Percentiles rank a stretch among this genome's conserved stretches.
These are phyloP conservation scores for Lichenostomus cassidix DNA, from an alignment of 2,113 vertebrate species.

Conservation along the genomic window DNA sequence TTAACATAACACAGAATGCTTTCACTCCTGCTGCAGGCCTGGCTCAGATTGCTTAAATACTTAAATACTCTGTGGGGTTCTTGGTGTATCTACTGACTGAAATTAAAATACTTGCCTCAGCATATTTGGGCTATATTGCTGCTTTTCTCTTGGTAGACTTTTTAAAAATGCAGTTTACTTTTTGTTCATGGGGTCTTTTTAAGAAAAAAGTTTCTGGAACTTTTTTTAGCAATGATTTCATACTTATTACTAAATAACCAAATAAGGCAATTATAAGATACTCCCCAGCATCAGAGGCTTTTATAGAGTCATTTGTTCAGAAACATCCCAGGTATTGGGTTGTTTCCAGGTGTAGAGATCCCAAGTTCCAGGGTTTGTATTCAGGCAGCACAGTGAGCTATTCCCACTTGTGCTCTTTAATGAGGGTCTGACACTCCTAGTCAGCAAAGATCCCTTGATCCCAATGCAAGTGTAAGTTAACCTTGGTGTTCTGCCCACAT, in stretches of 20 bases:
- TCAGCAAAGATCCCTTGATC: not conserved
- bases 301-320: not conserved
- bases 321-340: not conserved
- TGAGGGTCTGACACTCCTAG: not conserved
- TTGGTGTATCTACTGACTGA: not conserved
- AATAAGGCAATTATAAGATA: not conserved
- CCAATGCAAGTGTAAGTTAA: not conserved
- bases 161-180: not conserved
- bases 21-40: not conserved
- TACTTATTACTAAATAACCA: slow-evolving; percentile 1
- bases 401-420: not conserved
- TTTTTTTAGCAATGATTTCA: not conserved
- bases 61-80: not conserved
- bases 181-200: not conserved
- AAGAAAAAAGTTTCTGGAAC: not conserved
- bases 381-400: not conserved
- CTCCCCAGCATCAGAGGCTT: not conserved
- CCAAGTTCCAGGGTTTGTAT: not conserved
- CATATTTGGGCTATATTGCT: not conserved
- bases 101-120: not conserved
- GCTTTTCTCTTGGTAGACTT: not conserved
- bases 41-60: not conserved
- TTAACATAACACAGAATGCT: not conserved
- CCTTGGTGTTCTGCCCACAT: slow-evolving; percentile 4
- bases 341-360: fast-evolving